Evolutionary conservation across 2,113 vertebrate species (phyloP).

Genomic region (Alligator mississippiensis): DNA sequence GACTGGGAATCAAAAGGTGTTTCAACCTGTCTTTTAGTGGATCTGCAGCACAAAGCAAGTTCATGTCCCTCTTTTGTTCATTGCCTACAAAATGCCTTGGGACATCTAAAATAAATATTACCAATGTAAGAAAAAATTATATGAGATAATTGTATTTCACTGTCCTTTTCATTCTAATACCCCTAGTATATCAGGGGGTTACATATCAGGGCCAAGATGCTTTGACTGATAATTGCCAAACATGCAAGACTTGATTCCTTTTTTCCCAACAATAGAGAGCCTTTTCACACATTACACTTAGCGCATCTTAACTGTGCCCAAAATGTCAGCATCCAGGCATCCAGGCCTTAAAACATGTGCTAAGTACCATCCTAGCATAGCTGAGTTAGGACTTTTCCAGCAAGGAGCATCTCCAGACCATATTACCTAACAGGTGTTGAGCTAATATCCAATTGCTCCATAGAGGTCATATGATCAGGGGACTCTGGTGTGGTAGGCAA

Average conservation of each 20-base stretch:
- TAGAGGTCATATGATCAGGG: no score
- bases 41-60: background rate
- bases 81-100: background rate
- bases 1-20: background rate
- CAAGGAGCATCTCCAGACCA: no score
- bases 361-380: no score
- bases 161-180: slow-evolving; percentile 19
- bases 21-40: slow-evolving; percentile 15
- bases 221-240: background rate
- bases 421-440: no score
- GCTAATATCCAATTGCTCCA: no score
- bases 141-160: slow-evolving; percentile 24
- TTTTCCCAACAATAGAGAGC: background rate
- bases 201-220: background rate
- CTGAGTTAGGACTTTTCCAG: no score
- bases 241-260: background rate
- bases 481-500: no score
- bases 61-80: slow-evolving; percentile 2
- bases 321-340: background rate
- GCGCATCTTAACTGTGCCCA: no score
- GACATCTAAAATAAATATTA: background rate
- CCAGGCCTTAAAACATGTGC: background rate
- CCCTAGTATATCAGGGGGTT: background rate
- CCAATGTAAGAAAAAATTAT: slow-evolving; percentile 20
- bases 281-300: no score